These are phyloP conservation scores for Schizopygopsis malacanthus DNA, from an alignment of 2,797 vertebrate species.

Conservation along the genomic window DNA sequence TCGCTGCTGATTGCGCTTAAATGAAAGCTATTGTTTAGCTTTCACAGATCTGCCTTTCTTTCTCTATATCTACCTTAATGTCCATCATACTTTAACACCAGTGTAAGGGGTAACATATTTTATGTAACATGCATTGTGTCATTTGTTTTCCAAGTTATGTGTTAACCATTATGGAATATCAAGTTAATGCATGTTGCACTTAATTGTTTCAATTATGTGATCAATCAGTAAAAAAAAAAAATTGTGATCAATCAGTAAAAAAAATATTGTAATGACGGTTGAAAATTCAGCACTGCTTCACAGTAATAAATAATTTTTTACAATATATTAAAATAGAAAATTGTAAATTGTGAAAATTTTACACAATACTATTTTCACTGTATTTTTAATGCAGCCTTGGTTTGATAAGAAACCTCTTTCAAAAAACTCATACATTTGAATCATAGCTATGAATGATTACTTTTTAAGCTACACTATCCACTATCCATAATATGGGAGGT, in stretches of 20 bases:
- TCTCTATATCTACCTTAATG: conserved; percentile 4
- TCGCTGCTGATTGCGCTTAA: conserved; percentile 39
- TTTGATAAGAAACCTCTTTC: not conserved
- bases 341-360: not conserved
- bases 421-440: not conserved
- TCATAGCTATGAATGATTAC: not conserved
- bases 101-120: not conserved
- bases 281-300: too few species aligned
- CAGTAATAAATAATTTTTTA: not conserved
- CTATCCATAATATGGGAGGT: too few species aligned
- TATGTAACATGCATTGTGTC: not conserved
- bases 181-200: not conserved
- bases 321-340: not conserved
- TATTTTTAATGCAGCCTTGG: not conserved
- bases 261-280: too few species aligned
- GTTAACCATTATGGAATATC: not conserved
- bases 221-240: too few species aligned
- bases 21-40: conserved; percentile 39
- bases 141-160: not conserved
- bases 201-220: not conserved
- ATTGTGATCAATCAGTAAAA: too few species aligned
- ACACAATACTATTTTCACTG: not conserved
- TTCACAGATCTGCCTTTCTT: not conserved
- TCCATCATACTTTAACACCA: not conserved
- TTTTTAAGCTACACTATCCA: not conserved